Evolutionary conservation across 2,797 vertebrate species (phyloP).

Genomic region (Rhynchotus rufescens): DNA sequence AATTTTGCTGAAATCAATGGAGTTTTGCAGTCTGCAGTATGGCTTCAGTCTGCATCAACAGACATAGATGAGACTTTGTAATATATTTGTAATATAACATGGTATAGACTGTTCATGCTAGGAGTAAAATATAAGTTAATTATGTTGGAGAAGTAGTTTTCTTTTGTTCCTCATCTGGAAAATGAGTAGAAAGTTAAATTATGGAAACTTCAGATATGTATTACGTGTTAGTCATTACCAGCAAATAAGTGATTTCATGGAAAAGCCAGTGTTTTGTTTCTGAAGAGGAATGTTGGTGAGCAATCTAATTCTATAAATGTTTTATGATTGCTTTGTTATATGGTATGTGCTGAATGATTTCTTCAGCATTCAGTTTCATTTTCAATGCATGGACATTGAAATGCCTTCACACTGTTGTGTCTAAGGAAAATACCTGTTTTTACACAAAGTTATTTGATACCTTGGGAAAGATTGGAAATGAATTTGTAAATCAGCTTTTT

Average conservation of each 20-base stretch:
- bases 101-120: neutral
- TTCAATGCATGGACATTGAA: neutral
- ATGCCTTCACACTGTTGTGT: neutral
- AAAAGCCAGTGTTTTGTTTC: neutral
- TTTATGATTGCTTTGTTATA: neutral
- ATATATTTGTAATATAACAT: neutral
- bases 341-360: neutral
- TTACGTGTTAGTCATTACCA: conserved; percentile 29
- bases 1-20: neutral
- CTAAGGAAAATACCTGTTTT: neutral
- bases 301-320: neutral
- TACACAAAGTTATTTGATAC: neutral
- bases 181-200: conserved; percentile 33
- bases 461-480: neutral
- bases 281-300: neutral
- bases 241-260: conserved; percentile 12
- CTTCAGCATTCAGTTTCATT: neutral
- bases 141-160: conserved; percentile 19
- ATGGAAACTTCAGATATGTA: conserved; percentile 6
- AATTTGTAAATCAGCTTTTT: neutral
- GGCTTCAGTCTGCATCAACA: neutral
- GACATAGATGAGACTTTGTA: neutral
- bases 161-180: conserved; percentile 45
- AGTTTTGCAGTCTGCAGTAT: neutral
- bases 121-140: conserved; percentile 18